Percentiles rank a stretch among this genome's conserved stretches.
Conservation (phyloP, 2,113 vertebrate species). For the Microtus pennsylvanicus region DNA sequence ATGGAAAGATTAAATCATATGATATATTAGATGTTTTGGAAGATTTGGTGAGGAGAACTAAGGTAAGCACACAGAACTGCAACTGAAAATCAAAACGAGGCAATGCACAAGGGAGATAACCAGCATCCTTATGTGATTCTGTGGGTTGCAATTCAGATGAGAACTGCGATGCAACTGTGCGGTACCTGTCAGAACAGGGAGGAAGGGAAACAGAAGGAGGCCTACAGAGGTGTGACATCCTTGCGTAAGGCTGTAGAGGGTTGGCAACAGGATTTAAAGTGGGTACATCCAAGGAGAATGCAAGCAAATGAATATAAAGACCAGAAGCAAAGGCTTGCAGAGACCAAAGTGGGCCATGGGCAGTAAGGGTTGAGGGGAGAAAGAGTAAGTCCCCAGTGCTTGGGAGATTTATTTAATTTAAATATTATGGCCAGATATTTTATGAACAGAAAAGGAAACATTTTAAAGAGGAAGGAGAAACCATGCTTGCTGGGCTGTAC, state of each 20-base stretch:
- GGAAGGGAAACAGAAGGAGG: neutral
- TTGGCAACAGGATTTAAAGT: neutral
- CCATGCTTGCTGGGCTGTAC: slow-evolving; percentile 14
- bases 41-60: neutral
- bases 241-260: neutral
- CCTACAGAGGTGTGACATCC: neutral
- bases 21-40: neutral
- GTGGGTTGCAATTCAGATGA: neutral
- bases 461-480: neutral
- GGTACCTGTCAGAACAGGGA: neutral
- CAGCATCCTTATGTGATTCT: neutral
- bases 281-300: neutral
- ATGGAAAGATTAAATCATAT: neutral
- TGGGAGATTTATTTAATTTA: slow-evolving; percentile 39
- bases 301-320: neutral
- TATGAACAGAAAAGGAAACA: neutral
- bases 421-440: slow-evolving; percentile 34
- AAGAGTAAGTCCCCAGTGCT: neutral
- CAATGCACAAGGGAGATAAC: neutral
- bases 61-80: neutral
- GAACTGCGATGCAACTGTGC: neutral
- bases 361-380: neutral
- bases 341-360: slow-evolving; percentile 18
- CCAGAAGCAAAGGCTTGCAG: neutral
- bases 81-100: neutral